These are phyloP conservation scores for Rhea pennata DNA, from an alignment of 2,113 vertebrate species.

Conservation along the genomic window DNA sequence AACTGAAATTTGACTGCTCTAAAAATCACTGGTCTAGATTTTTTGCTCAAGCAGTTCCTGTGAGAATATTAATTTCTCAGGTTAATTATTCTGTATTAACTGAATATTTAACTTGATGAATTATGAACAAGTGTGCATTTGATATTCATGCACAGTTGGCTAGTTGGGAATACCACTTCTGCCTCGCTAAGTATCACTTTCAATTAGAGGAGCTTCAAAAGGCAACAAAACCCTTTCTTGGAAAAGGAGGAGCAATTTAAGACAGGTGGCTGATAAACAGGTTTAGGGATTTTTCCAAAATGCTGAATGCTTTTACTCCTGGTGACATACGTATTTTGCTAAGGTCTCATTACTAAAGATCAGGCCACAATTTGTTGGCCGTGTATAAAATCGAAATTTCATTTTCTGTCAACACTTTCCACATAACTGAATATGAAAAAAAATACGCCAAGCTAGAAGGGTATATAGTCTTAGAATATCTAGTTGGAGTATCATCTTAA, in stretches of 20 bases:
- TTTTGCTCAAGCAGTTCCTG: neutral
- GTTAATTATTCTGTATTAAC: conserved; percentile 58
- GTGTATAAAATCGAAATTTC: conserved; percentile 69
- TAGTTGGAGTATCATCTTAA: conserved; percentile 23
- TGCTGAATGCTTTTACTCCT: conserved; percentile 59
- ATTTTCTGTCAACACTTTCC: conserved; percentile 72
- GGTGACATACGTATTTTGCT: conserved; percentile 64
- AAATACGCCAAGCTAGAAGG: conserved; percentile 53
- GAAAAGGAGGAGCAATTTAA: conserved; percentile 55
- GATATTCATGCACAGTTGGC: conserved; percentile 66
- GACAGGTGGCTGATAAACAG: conserved; percentile 71
- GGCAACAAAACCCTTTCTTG: conserved; percentile 49
- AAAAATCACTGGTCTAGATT: neutral
- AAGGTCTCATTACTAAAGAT: conserved; percentile 72
- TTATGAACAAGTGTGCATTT: conserved; percentile 55
- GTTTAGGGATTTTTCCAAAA: conserved; percentile 72
- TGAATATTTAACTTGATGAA: conserved; percentile 59
- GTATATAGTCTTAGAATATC: conserved; percentile 4
- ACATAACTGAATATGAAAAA: conserved; percentile 61
- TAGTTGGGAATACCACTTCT: conserved; percentile 54
- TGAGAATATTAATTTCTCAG: conserved; percentile 54
- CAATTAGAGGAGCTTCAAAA: conserved; percentile 34
- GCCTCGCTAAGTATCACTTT: conserved; percentile 44
- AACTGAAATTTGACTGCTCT: neutral
- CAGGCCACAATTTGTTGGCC: conserved; percentile 67